Evolutionary conservation across 2,113 vertebrate genomes (phyloP).

Genomic region (Colistium nudipinnis): DNA sequence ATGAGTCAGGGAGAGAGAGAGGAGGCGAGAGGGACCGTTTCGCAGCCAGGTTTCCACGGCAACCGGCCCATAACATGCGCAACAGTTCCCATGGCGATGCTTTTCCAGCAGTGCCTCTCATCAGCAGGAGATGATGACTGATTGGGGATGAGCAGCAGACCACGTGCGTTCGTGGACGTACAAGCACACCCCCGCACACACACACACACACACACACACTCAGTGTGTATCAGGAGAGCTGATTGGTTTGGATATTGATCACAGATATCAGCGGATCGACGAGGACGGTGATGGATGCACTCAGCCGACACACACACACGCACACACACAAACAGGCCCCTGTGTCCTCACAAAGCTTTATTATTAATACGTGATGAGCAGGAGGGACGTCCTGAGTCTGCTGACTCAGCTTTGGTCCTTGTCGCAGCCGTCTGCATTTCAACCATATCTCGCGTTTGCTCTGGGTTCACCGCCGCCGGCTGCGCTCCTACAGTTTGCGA

Average conservation of each 20-base stretch:
- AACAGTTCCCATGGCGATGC: constrained; percentile 82
- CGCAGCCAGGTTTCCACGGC: constrained; percentile 76
- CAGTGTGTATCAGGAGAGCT: neutral
- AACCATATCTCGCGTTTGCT: neutral
- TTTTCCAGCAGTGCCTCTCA: constrained; percentile 53
- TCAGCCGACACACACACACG: neutral
- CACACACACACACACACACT: no score
- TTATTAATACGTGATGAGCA: constrained; percentile 3
- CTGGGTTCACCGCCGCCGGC: neutral
- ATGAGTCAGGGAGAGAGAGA: constrained; percentile 52
- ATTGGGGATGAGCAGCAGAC: constrained; percentile 41
- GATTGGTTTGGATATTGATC: constrained; percentile 27
- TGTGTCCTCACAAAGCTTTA: no score
- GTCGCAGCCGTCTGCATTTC: neutral
- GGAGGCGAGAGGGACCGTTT: constrained; percentile 41
- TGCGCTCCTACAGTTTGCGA: neutral
- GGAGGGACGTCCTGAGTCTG: constrained; percentile 9
- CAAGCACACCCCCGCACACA: no score
- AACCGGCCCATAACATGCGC: constrained; percentile 75
- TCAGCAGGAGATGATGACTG: constrained; percentile 69
- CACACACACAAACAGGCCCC: neutral
- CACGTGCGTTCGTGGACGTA: no score
- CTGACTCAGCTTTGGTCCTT: constrained; percentile 24
- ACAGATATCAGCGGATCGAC: constrained; percentile 20
- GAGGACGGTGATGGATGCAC: neutral